Evolutionary conservation across 2,113 vertebrate species (phyloP).

Genomic region (Urocolius indicus): DNA sequence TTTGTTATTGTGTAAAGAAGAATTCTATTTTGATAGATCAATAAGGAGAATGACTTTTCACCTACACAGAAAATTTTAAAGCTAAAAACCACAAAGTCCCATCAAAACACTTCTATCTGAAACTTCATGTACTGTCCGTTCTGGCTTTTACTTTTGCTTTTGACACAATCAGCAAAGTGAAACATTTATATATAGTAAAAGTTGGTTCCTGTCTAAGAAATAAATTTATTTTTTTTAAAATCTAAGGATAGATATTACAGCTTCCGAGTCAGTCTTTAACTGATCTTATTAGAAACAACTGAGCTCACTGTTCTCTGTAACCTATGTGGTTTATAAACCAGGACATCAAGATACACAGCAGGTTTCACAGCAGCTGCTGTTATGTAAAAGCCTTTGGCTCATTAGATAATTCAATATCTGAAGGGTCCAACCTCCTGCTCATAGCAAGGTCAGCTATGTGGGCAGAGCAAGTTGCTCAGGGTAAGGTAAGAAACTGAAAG

Average conservation of each 20-base stretch:
- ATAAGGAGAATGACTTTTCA: not conserved
- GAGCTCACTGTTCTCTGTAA: not conserved
- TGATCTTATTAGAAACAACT: not conserved
- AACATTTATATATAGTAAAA: not conserved
- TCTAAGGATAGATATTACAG: not conserved
- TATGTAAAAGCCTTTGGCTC: not conserved
- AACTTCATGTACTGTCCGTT: not conserved
- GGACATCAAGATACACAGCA: not conserved
- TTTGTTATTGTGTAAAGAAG: not conserved
- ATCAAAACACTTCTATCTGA: not conserved
- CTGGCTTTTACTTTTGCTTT: not conserved
- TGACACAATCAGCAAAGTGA: not conserved
- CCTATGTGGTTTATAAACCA: not conserved
- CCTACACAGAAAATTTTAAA: not conserved
- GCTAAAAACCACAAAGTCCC: not conserved
- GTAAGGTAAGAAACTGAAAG: not conserved
- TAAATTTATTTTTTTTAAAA: not conserved
- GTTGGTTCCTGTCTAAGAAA: not conserved
- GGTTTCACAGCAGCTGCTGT: not conserved
- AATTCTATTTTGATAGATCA: not conserved
- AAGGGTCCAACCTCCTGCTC: not conserved
- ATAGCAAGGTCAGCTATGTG: not conserved
- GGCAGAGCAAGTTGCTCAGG: not conserved
- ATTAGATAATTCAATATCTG: not conserved
- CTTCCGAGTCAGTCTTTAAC: not conserved